phyloP scores from a whole-genome alignment of 2,888 invertebrate species.

The Dynastes tityus region DNA sequence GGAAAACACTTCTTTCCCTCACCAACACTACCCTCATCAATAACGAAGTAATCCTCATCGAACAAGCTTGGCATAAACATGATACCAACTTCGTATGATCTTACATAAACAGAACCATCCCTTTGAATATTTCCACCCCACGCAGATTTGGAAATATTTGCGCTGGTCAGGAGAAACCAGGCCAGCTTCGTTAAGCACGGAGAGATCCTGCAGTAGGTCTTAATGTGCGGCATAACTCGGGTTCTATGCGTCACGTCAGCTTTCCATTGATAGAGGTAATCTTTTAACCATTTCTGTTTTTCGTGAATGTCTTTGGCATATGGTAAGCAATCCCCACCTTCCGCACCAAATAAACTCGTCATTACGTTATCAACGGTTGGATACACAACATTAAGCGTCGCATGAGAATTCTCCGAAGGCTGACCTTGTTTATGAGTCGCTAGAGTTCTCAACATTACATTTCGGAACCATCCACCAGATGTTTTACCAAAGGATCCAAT shows the following conservation, averaged over 20 bases:
- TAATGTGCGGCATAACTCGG: slow-evolving; percentile 95
- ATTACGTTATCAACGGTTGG: slow-evolving; percentile 89
- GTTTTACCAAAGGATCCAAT: slow-evolving; percentile 88
- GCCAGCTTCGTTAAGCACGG: slow-evolving; percentile 79
- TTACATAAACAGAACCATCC: slow-evolving; percentile 77
- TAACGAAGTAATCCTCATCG: slow-evolving; percentile 75
- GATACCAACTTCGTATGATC: slow-evolving; percentile 94
- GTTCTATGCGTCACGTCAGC: slow-evolving; percentile 80
- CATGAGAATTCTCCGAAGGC: slow-evolving; percentile 73
- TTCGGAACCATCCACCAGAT: slow-evolving; percentile 82
- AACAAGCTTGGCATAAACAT: slow-evolving; percentile 88
- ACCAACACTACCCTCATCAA: slow-evolving; percentile 59
- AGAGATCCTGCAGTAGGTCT: slow-evolving; percentile 87
- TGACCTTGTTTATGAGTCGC: slow-evolving; percentile 73
- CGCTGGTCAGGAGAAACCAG: slow-evolving; percentile 92
- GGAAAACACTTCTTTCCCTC: slow-evolving; percentile 72
- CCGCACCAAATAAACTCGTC: slow-evolving; percentile 86
- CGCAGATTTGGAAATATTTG: slow-evolving; percentile 97
- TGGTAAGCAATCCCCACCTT: slow-evolving; percentile 92
- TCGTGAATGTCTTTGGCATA: slow-evolving; percentile 80
- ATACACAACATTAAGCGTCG: slow-evolving; percentile 77
- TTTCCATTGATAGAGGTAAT: slow-evolving; percentile 88
- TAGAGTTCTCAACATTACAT: slow-evolving; percentile 81
- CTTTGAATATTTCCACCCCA: slow-evolving; percentile 87
- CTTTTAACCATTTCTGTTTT: slow-evolving; percentile 89